Evolutionary conservation across 2,113 vertebrate genomes (phyloP).

Genomic region (Pungitius pungitius): DNA sequence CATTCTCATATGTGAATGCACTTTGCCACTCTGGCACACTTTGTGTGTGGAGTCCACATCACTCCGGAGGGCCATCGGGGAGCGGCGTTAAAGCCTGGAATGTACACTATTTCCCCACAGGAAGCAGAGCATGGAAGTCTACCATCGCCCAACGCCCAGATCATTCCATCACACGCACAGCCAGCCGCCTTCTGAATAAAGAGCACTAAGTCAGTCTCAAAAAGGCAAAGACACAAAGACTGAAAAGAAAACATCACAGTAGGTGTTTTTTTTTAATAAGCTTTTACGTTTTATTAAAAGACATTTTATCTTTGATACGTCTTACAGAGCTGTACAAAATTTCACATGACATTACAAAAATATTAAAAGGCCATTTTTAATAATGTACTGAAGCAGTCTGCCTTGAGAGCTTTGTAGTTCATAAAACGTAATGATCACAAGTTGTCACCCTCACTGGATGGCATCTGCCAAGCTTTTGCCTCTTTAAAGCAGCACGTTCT

Average conservation of each 20-base stretch:
- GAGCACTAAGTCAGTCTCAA: background rate
- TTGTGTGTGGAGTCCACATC: conserved; percentile 62
- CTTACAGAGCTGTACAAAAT: conserved; percentile 59
- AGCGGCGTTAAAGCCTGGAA: conserved; percentile 74
- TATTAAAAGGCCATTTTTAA: conserved; percentile 36
- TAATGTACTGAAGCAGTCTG: conserved; percentile 45
- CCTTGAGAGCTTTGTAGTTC: conserved; percentile 51
- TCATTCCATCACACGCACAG: conserved; percentile 53
- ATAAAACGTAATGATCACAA: conserved; percentile 55
- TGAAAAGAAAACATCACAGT: conserved; percentile 15
- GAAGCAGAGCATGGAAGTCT: conserved; percentile 67
- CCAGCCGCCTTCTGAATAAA: conserved; percentile 5
- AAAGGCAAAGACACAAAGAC: background rate
- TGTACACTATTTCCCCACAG: conserved; percentile 78
- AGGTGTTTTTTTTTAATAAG: background rate
- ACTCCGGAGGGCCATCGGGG: conserved; percentile 65
- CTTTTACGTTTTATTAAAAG: conserved; percentile 64
- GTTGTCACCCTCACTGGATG: conserved; percentile 39
- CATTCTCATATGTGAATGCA: conserved; percentile 50
- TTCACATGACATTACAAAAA: conserved; percentile 69
- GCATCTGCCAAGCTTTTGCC: conserved; percentile 37
- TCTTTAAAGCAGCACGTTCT: conserved; percentile 66
- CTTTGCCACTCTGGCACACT: conserved; percentile 44
- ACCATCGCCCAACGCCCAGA: conserved; percentile 68
- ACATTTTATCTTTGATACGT: conserved; percentile 50